A percentile compares a stretch with the other conserved stretches of the same genome.
Conservation (phyloP, 1,140 invertebrate species). For the Hydropsyche tenuis region DNA sequence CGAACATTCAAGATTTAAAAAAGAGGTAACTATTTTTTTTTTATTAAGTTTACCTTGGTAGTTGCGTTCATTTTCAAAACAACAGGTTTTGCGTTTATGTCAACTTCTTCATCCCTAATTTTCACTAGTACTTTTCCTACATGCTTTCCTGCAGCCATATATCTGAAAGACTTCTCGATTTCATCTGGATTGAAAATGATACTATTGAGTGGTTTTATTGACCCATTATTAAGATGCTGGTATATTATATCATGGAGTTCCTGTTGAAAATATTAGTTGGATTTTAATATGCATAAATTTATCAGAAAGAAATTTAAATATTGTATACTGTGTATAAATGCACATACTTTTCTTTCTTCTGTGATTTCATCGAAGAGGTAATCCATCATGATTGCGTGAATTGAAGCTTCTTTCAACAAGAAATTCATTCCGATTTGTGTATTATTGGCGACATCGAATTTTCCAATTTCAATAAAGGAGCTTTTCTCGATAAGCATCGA, state of each 20-base stretch:
- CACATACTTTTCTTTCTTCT: constrained; percentile 55
- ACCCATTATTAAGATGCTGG: constrained; percentile 70
- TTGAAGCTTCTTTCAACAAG: constrained; percentile 83
- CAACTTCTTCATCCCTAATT: constrained; percentile 65
- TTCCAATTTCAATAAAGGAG: constrained; percentile 80
- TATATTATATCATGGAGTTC: constrained; percentile 63
- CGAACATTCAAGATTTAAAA: too few relatives aligned
- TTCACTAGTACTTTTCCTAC: constrained; percentile 85
- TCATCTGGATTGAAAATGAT: constrained; percentile 68
- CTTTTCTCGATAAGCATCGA: constrained; percentile 73
- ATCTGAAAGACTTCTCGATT: constrained; percentile 72
- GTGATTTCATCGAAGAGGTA: constrained; percentile 64
- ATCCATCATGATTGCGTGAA: constrained; percentile 89
- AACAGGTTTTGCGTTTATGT: constrained; percentile 52
- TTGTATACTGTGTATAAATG: constrained; percentile 11
- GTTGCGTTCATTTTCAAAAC: constrained; percentile 56
- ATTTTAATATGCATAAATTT: background rate
- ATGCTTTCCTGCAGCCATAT: constrained; percentile 86
- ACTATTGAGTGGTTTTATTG: constrained; percentile 68
- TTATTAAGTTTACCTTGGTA: constrained; percentile 58
- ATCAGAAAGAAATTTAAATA: constrained; percentile 8
- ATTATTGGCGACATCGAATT: constrained; percentile 74
- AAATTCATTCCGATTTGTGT: constrained; percentile 72
- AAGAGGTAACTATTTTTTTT: too few relatives aligned
- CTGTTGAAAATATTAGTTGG: constrained; percentile 38